Base-by-base conservation (phyloP, 2,888 invertebrate species). In the Antheraea assamensis region DNA sequence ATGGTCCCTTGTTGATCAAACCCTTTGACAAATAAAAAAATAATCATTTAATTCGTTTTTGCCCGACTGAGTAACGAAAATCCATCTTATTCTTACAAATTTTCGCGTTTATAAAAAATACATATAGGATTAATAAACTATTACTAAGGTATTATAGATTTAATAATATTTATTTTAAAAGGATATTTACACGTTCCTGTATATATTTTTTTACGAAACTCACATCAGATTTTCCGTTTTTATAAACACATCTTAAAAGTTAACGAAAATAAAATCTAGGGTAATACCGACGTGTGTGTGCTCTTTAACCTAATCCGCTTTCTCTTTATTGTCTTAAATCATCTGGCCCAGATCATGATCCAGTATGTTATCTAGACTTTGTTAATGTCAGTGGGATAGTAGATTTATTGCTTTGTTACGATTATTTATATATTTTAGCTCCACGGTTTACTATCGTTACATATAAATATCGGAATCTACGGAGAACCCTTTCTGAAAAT, bases 371-470 rank as follows among this genome's bases (percentile, higher is more conserved):
- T 35, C 68, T 68, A 68, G 76, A 73, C 35, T 73, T 70, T 73
- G 42, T 35, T 52, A 58, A 73, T 70, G 73, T 73, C 55, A 73
- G 70, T 73, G 30, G 73, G 58, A 58, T 73, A 70, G 58, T 73
- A 70, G 73, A 70, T 58, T 73, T 73, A 73, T 70, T 7, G 70
- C 42, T 27, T 31, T 24, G 55, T 58, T 70, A n/a, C 35, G 64
- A 70, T 72, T 72, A 72, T 66, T 68, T 72, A 55, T 55, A 68
- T 70, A 24, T 72, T n/a, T 21, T 31, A 73, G 35, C 10, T 35
- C 10, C 19, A 35, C 35, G 27, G 13, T 64, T 3, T 17, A 1
- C 13, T 58, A 17, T 17, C 19, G 2, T 52, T 42, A 42, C 13
- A 42, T 13, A 42, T 3, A 42, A 42, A 42, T 42, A 42, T 42